These are phyloP conservation scores for Aphidius colemani DNA, from an alignment of 2,888 invertebrate genomes.

Conservation along the genomic window DNA sequence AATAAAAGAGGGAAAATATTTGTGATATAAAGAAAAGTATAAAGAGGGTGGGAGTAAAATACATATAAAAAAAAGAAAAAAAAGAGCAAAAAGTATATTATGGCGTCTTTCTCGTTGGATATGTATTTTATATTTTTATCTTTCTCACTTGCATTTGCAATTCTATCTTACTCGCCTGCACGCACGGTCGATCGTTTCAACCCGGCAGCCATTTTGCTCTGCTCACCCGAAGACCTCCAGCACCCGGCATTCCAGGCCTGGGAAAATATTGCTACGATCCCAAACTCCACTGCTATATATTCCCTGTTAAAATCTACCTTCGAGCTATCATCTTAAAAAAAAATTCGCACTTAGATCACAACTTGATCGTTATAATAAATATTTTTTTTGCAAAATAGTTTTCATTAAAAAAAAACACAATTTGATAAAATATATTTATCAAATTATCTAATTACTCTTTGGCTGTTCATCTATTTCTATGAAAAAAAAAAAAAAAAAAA, in stretches of 20 bases:
- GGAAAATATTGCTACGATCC: slow-evolving; percentile 50
- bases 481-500: too few relatives aligned
- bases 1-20: slow-evolving; percentile 10
- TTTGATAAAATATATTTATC: too few relatives aligned
- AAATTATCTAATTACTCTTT: too few relatives aligned
- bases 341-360: too few relatives aligned
- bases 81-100: slow-evolving; percentile 24
- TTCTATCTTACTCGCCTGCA: slow-evolving; percentile 39
- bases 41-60: slow-evolving; percentile 12
- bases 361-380: too few relatives aligned
- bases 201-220: slow-evolving; percentile 53
- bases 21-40: not conserved
- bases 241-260: slow-evolving; percentile 44
- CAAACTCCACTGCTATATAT: slow-evolving; percentile 29
- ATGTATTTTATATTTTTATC: slow-evolving; percentile 34
- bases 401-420: too few relatives aligned
- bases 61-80: slow-evolving; percentile 10
- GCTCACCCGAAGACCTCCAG: slow-evolving; percentile 32
- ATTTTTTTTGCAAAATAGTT: too few relatives aligned
- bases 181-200: slow-evolving; percentile 54
- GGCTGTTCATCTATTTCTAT: too few relatives aligned
- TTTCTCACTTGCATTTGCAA: slow-evolving; percentile 38
- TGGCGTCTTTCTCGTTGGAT: slow-evolving; percentile 16
- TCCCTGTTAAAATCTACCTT: slow-evolving; percentile 15
- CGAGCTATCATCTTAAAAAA: slow-evolving; percentile 27